phyloP scores from a whole-genome alignment of 1,140 invertebrate genomes.

The Drosophila nebulosa region DNA sequence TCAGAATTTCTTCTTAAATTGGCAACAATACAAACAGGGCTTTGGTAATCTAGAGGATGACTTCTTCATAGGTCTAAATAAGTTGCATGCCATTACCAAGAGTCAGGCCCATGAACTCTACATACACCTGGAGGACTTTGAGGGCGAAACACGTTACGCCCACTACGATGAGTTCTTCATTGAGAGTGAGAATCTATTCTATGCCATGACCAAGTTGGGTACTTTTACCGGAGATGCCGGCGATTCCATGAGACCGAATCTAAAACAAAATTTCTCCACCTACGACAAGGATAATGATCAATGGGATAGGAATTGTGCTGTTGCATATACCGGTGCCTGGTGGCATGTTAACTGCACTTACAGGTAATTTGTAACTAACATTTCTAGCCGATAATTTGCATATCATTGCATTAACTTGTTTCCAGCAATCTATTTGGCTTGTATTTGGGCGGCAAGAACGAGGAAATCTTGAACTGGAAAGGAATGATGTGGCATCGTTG shows the following conservation, averaged over 20 bases:
- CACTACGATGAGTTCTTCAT: not conserved
- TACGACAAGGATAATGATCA: too few relatives aligned
- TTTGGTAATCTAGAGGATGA: not conserved
- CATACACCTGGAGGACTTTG: not conserved
- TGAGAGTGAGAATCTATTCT: not conserved
- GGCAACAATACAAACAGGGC: not conserved
- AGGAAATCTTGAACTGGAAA: too few relatives aligned
- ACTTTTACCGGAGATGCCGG: not conserved
- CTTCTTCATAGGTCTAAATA: constrained; percentile 5
- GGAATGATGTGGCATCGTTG: too few relatives aligned
- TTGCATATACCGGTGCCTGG: too few relatives aligned
- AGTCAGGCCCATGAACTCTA: not conserved
- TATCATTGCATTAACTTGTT: too few relatives aligned
- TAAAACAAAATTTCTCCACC: too few relatives aligned
- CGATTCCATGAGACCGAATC: not conserved
- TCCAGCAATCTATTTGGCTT: too few relatives aligned
- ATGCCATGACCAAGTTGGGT: not conserved
- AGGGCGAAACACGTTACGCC: not conserved
- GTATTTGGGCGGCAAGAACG: too few relatives aligned
- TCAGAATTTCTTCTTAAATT: not conserved
- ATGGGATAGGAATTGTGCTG: too few relatives aligned
- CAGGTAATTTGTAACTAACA: too few relatives aligned
- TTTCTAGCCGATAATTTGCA: too few relatives aligned
- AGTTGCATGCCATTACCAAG: not conserved
- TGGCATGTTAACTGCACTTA: too few relatives aligned